phyloP scores from a whole-genome alignment of 2,888 invertebrate genomes.

The Oscheius myriophilus region DNA sequence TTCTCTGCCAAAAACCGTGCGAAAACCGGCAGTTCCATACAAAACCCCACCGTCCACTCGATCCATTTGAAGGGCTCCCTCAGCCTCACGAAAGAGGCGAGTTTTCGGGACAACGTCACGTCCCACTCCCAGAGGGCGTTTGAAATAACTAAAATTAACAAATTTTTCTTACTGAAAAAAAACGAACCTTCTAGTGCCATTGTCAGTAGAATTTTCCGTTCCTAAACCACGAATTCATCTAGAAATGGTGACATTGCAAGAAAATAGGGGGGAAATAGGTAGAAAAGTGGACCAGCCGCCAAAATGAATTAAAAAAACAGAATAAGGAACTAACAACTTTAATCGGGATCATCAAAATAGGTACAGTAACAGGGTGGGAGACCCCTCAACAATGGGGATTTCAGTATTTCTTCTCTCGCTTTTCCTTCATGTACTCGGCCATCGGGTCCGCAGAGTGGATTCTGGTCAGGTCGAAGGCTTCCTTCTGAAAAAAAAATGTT shows the following conservation, averaged over 20 bases:
- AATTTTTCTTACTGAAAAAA: not conserved
- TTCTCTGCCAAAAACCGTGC: not conserved
- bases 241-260: too few species aligned
- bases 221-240: not conserved
- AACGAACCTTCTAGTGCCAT: not conserved
- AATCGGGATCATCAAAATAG: not conserved
- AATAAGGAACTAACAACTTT: not conserved
- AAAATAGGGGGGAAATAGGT: too few species aligned
- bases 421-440: constrained; percentile 78
- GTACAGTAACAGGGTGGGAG: not conserved
- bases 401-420: constrained; percentile 41
- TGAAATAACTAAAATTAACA: not conserved
- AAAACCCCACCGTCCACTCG: constrained; percentile 21
- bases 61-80: constrained; percentile 24
- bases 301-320: not conserved
- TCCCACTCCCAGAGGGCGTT: not conserved
- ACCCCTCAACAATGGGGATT: not conserved
- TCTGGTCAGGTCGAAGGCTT: constrained; percentile 60
- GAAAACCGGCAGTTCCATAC: not conserved
- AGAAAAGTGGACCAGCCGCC: too few species aligned
- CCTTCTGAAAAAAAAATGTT: constrained; percentile 24
- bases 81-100: not conserved
- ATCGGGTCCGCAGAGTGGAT: constrained; percentile 83
- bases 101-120: not conserved
- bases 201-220: not conserved